A percentile compares a stretch with the other conserved stretches of the same genome.
These are phyloP conservation scores for Sylvicapra grimmia DNA, from an alignment of 2,113 vertebrate genomes.

Conservation along the genomic window DNA sequence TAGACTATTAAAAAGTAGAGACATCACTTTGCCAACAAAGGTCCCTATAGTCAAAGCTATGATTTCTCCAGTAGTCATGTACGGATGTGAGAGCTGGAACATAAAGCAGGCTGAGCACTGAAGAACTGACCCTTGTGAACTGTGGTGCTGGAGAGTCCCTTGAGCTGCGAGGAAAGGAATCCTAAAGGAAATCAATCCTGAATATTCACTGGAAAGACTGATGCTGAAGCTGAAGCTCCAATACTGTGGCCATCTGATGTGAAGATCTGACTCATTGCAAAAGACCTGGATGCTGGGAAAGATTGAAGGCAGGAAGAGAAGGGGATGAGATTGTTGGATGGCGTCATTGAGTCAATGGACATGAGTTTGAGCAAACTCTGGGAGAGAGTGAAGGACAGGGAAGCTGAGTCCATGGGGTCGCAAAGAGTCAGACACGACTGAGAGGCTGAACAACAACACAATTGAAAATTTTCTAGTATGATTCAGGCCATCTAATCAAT, in stretches of 20 bases:
- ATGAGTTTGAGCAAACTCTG: not conserved
- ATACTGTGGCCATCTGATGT: not conserved
- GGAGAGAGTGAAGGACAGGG: not conserved
- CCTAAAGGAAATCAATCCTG: not conserved
- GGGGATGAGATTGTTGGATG: not conserved
- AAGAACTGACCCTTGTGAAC: not conserved
- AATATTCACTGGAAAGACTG: not conserved
- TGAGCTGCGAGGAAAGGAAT: not conserved
- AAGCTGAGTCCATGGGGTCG: not conserved
- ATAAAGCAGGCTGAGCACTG: not conserved
- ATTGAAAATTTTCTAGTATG: not conserved
- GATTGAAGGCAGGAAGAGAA: not conserved
- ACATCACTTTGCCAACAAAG: not conserved
- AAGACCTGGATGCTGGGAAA: not conserved
- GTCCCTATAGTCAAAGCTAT: not conserved
- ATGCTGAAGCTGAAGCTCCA: not conserved
- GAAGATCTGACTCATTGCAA: not conserved
- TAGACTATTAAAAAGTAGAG: not conserved
- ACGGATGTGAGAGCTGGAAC: not conserved
- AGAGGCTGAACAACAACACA: not conserved
- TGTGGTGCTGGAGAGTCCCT: not conserved
- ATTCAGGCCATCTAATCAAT: not conserved
- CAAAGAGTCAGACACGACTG: not conserved
- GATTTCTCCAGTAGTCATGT: not conserved
- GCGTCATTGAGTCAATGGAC: not conserved